Evolutionary conservation across 1,140 invertebrate genomes (phyloP).

Genomic region (Apis florea): DNA sequence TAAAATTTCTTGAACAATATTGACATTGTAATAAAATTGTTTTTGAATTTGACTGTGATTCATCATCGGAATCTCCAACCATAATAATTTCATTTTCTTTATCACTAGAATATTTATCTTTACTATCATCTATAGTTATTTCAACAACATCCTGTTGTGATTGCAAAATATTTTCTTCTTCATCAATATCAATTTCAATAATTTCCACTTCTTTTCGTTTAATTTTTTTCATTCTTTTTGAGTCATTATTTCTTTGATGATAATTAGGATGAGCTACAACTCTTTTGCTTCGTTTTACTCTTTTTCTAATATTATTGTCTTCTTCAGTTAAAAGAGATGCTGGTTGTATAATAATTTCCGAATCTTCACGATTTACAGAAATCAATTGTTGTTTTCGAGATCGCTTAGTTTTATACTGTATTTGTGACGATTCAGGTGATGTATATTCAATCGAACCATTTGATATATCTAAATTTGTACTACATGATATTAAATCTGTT

Average conservation of each 20-base stretch:
- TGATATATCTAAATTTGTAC: conserved; percentile 35
- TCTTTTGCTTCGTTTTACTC: conserved; percentile 68
- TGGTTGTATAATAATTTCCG: conserved; percentile 79
- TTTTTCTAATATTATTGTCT: conserved; percentile 66
- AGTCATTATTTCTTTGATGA: conserved; percentile 49
- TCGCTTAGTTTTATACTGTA: conserved; percentile 70
- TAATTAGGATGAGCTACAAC: conserved; percentile 64
- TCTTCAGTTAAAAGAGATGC: conserved; percentile 71
- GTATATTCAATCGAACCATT: conserved; percentile 32
- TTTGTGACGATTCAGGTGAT: conserved; percentile 26
- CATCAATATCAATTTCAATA: conserved; percentile 77
- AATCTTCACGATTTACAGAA: conserved; percentile 75
- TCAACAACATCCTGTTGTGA: conserved; percentile 65
- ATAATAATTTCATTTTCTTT: conserved; percentile 79
- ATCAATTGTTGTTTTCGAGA: conserved; percentile 78
- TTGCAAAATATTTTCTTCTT: conserved; percentile 62
- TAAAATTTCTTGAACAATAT: conserved; percentile 67
- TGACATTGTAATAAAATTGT: conserved; percentile 60
- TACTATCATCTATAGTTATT: conserved; percentile 74
- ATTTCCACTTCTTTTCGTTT: conserved; percentile 73
- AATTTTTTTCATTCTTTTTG: conserved; percentile 62
- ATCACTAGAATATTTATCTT: conserved; percentile 78
- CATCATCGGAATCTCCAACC: conserved; percentile 74
- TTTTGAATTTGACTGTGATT: conserved; percentile 43
- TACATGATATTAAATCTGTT: conserved; percentile 27